Evolutionary conservation across 2,888 invertebrate species (phyloP), one percentile per base, ranked within the genome.

Genomic region (Mesochorus sp.): DNA sequence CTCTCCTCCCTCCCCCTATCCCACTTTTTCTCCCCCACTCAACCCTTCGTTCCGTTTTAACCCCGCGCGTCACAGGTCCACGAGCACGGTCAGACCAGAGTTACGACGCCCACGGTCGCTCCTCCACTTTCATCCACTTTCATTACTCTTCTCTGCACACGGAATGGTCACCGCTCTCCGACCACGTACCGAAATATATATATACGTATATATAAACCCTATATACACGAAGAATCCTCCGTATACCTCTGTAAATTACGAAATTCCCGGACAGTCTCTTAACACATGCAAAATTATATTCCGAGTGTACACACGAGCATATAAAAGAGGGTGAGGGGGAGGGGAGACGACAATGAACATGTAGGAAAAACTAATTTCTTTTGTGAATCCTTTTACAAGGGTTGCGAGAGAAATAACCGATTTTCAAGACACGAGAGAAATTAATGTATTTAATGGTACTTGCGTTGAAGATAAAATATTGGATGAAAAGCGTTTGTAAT

Each of bases 71-170:
- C 61, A 31, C 42, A 19, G 21, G 71, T 76, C 71, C 44, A 59
- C 26, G 62, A 62, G 47, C n/a, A 34, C 26, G 24, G 42, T 24
- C 19, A 37, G 55, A 44, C 51, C n/a, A n/a, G 59, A 76, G 76
- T 76, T 68, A 78, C 70, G 78, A 47, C 55, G 76, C 67, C 73
- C 42, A 39, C 12, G 31, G 67, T 67, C 62, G 74, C 61, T 62
- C 66, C 67, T 78, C 53, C 68, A 66, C 77, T 81, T 76, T 77
- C 78, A 76, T 82, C 79, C 77, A 80, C 81, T 83, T 84, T 82
- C 84, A 83, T 84, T 84, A 81, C 80, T 67, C 73, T 42, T 17
- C 44, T 19, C 51, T n/a, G 31, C 19, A 19, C 26, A 21, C n/a
- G 76, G 59, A 57, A 49, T 26, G 42, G 34, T 28, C n/a, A 47